These are phyloP conservation scores for Neria commutata DNA, from an alignment of 2,888 invertebrate species.

Conservation along the genomic window DNA sequence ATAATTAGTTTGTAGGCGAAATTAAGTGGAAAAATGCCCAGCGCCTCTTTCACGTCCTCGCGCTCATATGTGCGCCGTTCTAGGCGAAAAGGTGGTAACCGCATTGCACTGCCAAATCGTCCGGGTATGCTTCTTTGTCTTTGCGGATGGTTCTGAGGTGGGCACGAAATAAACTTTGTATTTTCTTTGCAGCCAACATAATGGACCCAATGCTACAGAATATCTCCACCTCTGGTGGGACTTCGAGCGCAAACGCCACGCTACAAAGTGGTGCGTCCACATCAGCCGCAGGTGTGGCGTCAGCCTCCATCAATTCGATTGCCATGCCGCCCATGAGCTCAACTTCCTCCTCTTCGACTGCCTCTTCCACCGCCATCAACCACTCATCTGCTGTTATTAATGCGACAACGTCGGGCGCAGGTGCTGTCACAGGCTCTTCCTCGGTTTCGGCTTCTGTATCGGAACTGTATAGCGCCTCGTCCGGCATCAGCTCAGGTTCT, in stretches of 20 bases:
- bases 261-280: slow-evolving; percentile 31
- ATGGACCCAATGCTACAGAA: slow-evolving; percentile 77
- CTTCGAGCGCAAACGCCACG: slow-evolving; percentile 41
- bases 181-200: slow-evolving; percentile 50
- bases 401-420: not conserved
- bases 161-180: too few relatives aligned
- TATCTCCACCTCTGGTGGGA: slow-evolving; percentile 63
- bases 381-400: not conserved
- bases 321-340: slow-evolving; percentile 8
- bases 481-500: slow-evolving; percentile 32
- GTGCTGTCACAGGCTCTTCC: slow-evolving; percentile 20
- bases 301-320: slow-evolving; percentile 5
- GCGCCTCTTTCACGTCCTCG: slow-evolving; percentile 92
- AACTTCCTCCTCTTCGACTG: not conserved
- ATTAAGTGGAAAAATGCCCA: slow-evolving; percentile 70
- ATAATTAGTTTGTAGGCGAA: not conserved
- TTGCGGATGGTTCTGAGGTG: too few relatives aligned
- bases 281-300: slow-evolving; percentile 27
- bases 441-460: slow-evolving; percentile 21
- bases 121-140: too few relatives aligned
- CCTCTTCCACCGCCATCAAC: not conserved
- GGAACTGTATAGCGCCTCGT: slow-evolving; percentile 40
- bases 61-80: slow-evolving; percentile 91
- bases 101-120: slow-evolving; percentile 66
- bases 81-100: slow-evolving; percentile 88